These are phyloP conservation scores for Leptopilina drosophilae DNA, from an alignment of 2,888 invertebrate species.

Conservation along the genomic window DNA sequence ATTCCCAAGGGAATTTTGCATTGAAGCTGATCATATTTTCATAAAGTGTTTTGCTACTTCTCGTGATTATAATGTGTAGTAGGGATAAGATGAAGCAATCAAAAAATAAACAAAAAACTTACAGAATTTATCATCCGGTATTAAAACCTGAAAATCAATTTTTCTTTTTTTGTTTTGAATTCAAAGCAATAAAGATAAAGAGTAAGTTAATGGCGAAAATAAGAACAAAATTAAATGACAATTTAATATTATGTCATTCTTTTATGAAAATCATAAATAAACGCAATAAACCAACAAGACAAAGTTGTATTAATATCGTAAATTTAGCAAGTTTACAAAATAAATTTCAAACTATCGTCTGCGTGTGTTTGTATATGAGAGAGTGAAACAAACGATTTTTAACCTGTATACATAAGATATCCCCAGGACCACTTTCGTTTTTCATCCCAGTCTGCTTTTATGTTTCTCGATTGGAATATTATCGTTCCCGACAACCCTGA, in stretches of 20 bases:
- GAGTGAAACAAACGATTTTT: too few species aligned
- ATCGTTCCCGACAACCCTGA: constrained; percentile 21
- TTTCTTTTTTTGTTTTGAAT: not conserved
- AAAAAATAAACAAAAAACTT: too few species aligned
- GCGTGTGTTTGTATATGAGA: not conserved
- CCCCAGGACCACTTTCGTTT: constrained; percentile 36
- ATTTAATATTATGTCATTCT: constrained; percentile 3
- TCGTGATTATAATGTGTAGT: constrained; percentile 4
- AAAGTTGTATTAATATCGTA: too few species aligned
- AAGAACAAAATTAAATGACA: constrained; percentile 1
- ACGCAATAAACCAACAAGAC: too few species aligned
- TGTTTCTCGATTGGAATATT: not conserved
- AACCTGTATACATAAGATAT: constrained; percentile 35
- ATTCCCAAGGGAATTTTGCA: not conserved
- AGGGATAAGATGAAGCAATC: not conserved
- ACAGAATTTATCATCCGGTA: constrained; percentile 10
- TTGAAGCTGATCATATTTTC: not conserved
- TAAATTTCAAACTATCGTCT: not conserved
- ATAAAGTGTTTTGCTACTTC: constrained; percentile 6
- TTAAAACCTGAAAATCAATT: constrained; percentile 7
- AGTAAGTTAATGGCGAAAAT: constrained; percentile 9
- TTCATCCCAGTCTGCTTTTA: constrained; percentile 2
- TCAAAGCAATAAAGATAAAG: constrained; percentile 1
- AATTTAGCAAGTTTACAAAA: not conserved
- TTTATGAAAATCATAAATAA: not conserved